These are phyloP conservation scores for Rynchops niger DNA, from an alignment of 2,113 vertebrate genomes.

Conservation along the genomic window DNA sequence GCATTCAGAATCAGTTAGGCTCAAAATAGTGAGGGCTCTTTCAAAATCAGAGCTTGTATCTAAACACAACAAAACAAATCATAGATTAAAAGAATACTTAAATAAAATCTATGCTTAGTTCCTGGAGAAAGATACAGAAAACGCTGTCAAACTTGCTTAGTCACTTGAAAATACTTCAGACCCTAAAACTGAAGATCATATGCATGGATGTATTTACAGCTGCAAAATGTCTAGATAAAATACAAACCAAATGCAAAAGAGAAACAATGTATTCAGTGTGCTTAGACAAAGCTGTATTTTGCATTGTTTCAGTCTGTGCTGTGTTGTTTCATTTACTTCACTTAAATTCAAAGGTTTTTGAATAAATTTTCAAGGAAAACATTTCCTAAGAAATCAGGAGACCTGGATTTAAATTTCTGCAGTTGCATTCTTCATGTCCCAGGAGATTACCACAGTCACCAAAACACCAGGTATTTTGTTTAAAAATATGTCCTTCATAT, in stretches of 20 bases:
- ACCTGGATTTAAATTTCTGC: background rate
- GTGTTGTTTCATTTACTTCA: background rate
- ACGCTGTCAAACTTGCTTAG: background rate
- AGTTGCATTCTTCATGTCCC: background rate
- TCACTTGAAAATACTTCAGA: background rate
- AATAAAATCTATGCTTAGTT: background rate
- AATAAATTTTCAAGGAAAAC: background rate
- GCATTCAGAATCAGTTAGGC: background rate
- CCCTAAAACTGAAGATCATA: background rate
- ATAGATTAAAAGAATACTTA: background rate
- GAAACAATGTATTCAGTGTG: background rate
- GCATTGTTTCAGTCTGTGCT: background rate
- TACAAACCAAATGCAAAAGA: background rate
- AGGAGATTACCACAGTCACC: background rate
- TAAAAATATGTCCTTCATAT: background rate
- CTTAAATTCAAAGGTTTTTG: background rate
- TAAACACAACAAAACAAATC: background rate
- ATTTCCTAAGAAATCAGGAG: background rate
- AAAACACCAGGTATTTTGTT: background rate
- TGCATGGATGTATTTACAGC: background rate
- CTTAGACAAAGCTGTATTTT: background rate
- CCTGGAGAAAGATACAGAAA: background rate
- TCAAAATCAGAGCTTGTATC: background rate
- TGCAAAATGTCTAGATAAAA: background rate
- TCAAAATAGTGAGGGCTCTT: background rate